Conservation (phyloP, 2,113 vertebrate species). For the Oryzias javanicus region DNA sequence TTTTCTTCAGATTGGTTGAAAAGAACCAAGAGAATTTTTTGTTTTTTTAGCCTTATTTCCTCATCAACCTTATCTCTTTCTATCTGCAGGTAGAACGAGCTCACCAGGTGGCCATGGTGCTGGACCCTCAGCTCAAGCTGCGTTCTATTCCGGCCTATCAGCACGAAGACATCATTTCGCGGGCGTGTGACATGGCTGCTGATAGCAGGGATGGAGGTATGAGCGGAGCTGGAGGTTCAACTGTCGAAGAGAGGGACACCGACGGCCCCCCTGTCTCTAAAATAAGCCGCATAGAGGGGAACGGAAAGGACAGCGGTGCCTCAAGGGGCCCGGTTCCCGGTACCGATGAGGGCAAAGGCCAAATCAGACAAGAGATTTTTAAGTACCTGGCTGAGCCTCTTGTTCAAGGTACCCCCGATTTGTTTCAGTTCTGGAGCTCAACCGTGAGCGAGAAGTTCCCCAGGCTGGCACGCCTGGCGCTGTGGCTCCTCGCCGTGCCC, state of each 20-base stretch:
- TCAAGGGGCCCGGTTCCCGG: slow-evolving; percentile 39
- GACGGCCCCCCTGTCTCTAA: slow-evolving; percentile 82
- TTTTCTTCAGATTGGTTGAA: too few relatives aligned
- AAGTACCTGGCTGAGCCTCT: slow-evolving; percentile 80
- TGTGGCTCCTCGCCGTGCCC: slow-evolving; percentile 96
- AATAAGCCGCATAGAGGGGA: slow-evolving; percentile 82
- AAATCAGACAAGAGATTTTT: slow-evolving; percentile 86
- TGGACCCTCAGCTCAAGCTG: slow-evolving; percentile 96
- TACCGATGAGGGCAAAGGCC: slow-evolving; percentile 69
- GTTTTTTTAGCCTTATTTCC: too few relatives aligned
- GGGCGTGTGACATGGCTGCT: slow-evolving; percentile 91
- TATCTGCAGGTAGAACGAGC: slow-evolving; percentile 84
- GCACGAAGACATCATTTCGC: slow-evolving; percentile 94
- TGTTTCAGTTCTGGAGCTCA: slow-evolving; percentile 97
- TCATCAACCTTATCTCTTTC: neutral
- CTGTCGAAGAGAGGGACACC: slow-evolving; percentile 82
- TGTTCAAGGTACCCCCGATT: slow-evolving; percentile 84
- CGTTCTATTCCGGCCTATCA: slow-evolving; percentile 92
- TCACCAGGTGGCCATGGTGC: slow-evolving; percentile 96
- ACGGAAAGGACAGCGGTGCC: slow-evolving; percentile 51
- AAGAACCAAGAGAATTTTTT: too few relatives aligned
- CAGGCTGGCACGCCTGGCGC: slow-evolving; percentile 89
- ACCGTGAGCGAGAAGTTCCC: slow-evolving; percentile 90
- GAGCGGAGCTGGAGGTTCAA: slow-evolving; percentile 76
- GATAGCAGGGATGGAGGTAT: slow-evolving; percentile 83